phyloP scores from a whole-genome alignment of 2,113 vertebrate genomes.

The Hippocampus comes region DNA sequence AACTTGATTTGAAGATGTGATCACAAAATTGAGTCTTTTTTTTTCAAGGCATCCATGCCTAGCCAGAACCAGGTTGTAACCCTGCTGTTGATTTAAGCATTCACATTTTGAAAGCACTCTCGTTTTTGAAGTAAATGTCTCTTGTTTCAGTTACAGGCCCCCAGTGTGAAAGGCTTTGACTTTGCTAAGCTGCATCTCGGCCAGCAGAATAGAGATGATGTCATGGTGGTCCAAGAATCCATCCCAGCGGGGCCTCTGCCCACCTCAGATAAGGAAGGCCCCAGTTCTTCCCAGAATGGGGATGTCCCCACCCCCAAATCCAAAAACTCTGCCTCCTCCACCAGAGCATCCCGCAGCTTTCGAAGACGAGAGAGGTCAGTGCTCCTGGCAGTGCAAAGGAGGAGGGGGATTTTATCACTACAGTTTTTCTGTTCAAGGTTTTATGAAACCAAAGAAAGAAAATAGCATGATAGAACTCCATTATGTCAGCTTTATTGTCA shows the following conservation, averaged over 20 bases:
- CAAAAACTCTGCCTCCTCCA: conserved; percentile 70
- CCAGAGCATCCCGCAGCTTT: conserved; percentile 79
- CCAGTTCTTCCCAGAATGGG: conserved; percentile 83
- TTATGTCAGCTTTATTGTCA: no score
- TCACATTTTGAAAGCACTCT: no score
- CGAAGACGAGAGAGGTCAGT: conserved; percentile 86
- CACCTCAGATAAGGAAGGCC: conserved; percentile 78
- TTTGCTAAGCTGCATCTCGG: conserved; percentile 98
- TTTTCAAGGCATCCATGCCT: neutral
- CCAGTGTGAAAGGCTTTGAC: conserved; percentile 96
- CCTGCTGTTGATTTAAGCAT: neutral
- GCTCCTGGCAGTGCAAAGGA: neutral
- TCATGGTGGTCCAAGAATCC: conserved; percentile 90
- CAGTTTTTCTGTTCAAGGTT: no score
- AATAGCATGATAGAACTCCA: neutral
- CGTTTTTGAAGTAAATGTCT: neutral
- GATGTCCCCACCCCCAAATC: conserved; percentile 85
- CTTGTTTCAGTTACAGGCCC: conserved; percentile 82
- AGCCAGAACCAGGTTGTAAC: neutral
- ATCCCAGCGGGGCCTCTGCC: conserved; percentile 60
- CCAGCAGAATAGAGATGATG: conserved; percentile 92
- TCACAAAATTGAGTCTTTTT: neutral
- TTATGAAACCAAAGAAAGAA: neutral
- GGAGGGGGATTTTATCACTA: neutral
- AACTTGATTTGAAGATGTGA: neutral